Base-by-base conservation (phyloP, 2,113 vertebrate species). In the Dicerorhinus sumatrensis region DNA sequence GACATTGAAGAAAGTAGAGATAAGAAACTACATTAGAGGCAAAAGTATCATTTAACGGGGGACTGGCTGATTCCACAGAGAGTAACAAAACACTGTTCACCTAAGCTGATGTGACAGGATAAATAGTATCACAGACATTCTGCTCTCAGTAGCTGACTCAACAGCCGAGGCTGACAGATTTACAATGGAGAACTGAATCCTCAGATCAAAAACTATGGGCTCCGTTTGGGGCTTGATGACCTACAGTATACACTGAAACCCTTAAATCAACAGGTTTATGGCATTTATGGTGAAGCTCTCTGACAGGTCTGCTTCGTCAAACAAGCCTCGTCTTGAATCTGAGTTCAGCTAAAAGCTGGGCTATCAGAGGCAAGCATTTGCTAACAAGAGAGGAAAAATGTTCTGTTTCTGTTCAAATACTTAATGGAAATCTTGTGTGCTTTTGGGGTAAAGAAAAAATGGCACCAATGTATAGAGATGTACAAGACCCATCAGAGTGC, bases 221-320 rank as follows among this genome's bases (percentile, higher is more conserved):
- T 95, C 31, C 89, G 93, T 93, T 95, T 75, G 77, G 77, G 73
- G 77, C 93, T 85, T 94, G 96, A 88, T 97, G 96, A 96, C 97
- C 97, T 89, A 79, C 81, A 86, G 91, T 89, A 33, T 92, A 94
- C 83, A 83, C 87, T 89, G 90, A 96, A 97, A 96, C 83, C 84
- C 95, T 97, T 98, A 98, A 98, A 98, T 98, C 97, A 98, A 98
- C 97, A 98, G 96, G 70, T 98, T 81, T 23, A n/a, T 84, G 92
- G 95, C 97, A 76, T 98, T 98, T 96, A 97, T 2, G 70, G 94
- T 46, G 69, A 94, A 6, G 90, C 67, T 10, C 69, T 72, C 90
- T 77, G 97, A 98, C 81, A 73, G 75, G 92, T 70, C 93, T 67
- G 93, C 96, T 91, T 95, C 70, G 33, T 89, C 93, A 89, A 97